phyloP scores from a whole-genome alignment of 1,140 invertebrate genomes.

The Hormaphis cornu region DNA sequence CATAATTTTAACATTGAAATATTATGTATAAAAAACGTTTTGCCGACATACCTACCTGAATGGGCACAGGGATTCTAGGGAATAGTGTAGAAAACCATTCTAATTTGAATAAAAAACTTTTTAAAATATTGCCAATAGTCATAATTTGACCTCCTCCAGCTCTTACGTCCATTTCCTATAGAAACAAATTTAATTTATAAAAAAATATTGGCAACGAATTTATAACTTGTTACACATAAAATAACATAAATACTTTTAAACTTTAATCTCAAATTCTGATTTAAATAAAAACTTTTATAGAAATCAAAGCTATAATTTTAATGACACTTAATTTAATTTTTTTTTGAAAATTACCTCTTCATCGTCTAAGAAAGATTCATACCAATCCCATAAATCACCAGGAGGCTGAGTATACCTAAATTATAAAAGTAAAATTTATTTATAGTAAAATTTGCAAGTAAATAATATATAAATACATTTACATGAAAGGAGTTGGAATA shows the following conservation, averaged over 20 bases:
- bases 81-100: conserved; percentile 98
- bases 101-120: conserved; percentile 88
- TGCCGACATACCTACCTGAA: conserved; percentile 57
- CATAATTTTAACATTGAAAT: neutral
- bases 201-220: too few relatives aligned
- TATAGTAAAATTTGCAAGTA: neutral
- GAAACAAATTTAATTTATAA: neutral
- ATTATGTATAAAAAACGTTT: neutral
- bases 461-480: neutral
- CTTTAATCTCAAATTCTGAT: too few relatives aligned
- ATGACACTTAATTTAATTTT: neutral
- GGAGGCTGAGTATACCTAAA: conserved; percentile 92
- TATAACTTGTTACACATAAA: too few relatives aligned
- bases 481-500: conserved; percentile 5
- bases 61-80: conserved; percentile 97
- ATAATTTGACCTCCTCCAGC: conserved; percentile 91
- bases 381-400: conserved; percentile 92
- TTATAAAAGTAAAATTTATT: conserved; percentile 19
- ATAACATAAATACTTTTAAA: too few relatives aligned
- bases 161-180: conserved; percentile 85
- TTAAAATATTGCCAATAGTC: conserved; percentile 87
- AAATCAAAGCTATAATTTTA: neutral
- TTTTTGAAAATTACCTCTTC: conserved; percentile 56
- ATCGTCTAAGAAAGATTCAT: conserved; percentile 90
- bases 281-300: neutral